Conservation (phyloP, 2,113 vertebrate genomes). For the Isurus oxyrinchus region DNA sequence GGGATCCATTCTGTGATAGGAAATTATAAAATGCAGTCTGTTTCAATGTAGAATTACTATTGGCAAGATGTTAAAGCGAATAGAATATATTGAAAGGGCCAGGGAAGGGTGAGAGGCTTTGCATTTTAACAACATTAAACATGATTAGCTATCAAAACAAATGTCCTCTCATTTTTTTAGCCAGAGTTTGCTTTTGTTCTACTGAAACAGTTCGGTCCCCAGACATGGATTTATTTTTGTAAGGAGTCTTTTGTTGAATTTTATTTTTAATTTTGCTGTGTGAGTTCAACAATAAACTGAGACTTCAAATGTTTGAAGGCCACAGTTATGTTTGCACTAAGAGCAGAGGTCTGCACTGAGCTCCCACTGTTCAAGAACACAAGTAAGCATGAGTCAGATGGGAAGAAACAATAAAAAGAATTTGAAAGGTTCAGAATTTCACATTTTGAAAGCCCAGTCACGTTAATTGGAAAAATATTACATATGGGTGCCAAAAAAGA, state of each 20-base stretch:
- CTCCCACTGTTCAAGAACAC: conserved; percentile 15
- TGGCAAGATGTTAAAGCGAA: background rate
- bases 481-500: background rate
- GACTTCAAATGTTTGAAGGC: conserved; percentile 5
- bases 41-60: background rate
- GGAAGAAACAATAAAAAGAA: background rate
- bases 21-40: conserved; percentile 2
- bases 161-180: background rate
- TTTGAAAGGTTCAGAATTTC: background rate
- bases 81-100: background rate
- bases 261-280: background rate
- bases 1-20: background rate
- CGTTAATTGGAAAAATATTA: background rate
- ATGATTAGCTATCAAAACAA: background rate
- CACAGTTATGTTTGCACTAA: conserved; percentile 7
- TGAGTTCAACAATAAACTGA: background rate
- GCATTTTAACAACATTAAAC: background rate
- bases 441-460: background rate
- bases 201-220: background rate
- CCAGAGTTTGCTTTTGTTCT: background rate
- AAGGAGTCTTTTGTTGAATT: background rate
- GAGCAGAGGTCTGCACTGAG: background rate
- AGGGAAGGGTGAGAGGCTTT: background rate
- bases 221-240: conserved; percentile 29
- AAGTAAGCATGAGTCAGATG: background rate